Base-by-base conservation (phyloP, 53 echinoderm and acorn worm genomes). In the Henricia sp. region DNA sequence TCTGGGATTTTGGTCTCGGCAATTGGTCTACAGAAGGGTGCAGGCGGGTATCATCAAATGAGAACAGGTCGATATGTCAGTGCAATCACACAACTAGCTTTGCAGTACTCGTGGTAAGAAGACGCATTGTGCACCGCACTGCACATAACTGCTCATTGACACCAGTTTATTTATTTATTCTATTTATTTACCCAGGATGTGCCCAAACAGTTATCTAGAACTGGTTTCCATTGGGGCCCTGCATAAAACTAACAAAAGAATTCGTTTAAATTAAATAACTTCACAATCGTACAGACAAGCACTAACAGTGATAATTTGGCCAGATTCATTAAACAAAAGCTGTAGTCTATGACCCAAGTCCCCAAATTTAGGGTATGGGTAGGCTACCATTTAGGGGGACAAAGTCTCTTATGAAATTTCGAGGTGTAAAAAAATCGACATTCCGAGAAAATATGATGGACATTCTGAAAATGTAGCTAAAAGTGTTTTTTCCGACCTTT, bases 71-170 rank as follows among this genome's bases (percentile, higher is more conserved):
- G 13, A 30, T 56, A 12, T 92, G 92, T 68, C 67, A 82, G 1
- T 92, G 92, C 52, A 54, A 86, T 52, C 92, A 89, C 35, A 80
- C 89, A 1, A 92, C 92, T 25, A 92, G 75, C 77, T 92, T 92
- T 53, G 92, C 92, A 6, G 85, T 92, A 29, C 59, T 92, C 25
- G 67, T 92, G 74, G 92, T 92, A 74, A 80, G 85, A 63, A 16
- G n/a, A n/a, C n/a, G n/a, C n/a, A n/a, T n/a, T n/a, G n/a, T 25
- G 1, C 16, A 6, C 2, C 32, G n/a, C 20, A 29, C 32, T 67
- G n/a, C 36, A 67, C 14, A 24, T 35, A 25, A 23, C 0, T 4
- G 5, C 52, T 10, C 8, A 5, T 53, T n/a, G 54, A 24, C 25
- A n/a, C 20, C 1, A 53, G 13, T 53, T 17, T 12, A 5, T 21